Evolutionary conservation across 2,113 vertebrate species (phyloP).

Genomic region (Elanus axillaris): DNA sequence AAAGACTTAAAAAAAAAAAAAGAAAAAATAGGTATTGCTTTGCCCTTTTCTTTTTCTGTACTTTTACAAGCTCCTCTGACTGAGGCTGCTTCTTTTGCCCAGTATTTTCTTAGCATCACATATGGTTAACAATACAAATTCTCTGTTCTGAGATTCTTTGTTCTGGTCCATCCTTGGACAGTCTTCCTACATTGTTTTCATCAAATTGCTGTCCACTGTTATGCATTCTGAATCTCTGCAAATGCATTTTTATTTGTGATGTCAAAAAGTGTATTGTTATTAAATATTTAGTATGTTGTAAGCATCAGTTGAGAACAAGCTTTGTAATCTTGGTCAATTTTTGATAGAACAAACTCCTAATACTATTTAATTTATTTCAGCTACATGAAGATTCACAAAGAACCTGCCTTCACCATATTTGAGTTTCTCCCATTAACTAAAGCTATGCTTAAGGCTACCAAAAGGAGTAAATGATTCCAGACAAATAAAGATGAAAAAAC

Average conservation of each 20-base stretch:
- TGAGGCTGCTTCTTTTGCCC: not conserved
- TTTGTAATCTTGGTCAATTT: not conserved
- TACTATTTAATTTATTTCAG: not conserved
- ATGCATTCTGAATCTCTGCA: not conserved
- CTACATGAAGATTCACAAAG: not conserved
- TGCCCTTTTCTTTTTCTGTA: not conserved
- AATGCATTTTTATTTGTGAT: not conserved
- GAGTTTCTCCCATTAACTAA: not conserved
- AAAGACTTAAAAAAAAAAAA: not conserved
- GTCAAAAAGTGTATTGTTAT: not conserved
- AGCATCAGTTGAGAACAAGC: not conserved
- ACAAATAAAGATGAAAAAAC: not conserved
- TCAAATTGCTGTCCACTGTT: not conserved
- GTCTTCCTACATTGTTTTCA: not conserved
- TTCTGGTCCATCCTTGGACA: not conserved
- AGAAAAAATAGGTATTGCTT: not conserved
- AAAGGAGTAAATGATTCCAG: not conserved
- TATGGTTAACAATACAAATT: not conserved
- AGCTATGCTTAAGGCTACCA: not conserved
- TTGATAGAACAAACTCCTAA: not conserved
- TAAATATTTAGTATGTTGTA: not conserved
- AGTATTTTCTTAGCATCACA: not conserved
- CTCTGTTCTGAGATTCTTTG: not conserved
- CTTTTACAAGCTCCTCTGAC: not conserved
- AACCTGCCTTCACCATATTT: not conserved